A percentile compares a stretch with the other conserved stretches of the same genome.
phyloP scores from a whole-genome alignment of 2,113 vertebrate genomes.

The Rynchops niger region DNA sequence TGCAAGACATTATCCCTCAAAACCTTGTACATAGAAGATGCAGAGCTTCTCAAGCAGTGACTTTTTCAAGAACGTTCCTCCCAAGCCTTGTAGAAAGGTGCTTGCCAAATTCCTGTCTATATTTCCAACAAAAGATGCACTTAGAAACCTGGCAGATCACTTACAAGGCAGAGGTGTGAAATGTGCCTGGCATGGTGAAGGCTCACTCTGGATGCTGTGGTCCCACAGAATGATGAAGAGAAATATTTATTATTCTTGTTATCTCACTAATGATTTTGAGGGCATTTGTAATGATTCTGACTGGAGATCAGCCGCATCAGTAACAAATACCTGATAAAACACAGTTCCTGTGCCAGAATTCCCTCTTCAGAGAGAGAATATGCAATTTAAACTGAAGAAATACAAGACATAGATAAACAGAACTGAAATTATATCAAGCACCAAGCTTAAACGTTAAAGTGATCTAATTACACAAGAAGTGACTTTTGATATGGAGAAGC shows the following conservation, averaged over 20 bases:
- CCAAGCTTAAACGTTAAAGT: background rate
- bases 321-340: background rate
- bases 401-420: background rate
- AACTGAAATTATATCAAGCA: background rate
- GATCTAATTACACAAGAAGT: background rate
- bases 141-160: background rate
- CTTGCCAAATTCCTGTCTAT: background rate
- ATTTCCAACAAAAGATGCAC: background rate
- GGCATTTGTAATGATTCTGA: background rate
- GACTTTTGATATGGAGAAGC: background rate
- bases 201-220: background rate
- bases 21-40: background rate
- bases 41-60: background rate
- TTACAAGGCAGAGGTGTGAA: background rate
- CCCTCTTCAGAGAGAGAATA: background rate
- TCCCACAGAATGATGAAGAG: background rate
- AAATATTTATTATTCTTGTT: background rate
- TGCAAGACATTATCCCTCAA: background rate
- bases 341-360: background rate
- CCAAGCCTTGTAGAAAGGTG: background rate
- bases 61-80: background rate
- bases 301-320: background rate
- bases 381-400: background rate
- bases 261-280: background rate
- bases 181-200: background rate